Conservation (phyloP, 2,888 invertebrate genomes). For the Byasa hedistus region DNA sequence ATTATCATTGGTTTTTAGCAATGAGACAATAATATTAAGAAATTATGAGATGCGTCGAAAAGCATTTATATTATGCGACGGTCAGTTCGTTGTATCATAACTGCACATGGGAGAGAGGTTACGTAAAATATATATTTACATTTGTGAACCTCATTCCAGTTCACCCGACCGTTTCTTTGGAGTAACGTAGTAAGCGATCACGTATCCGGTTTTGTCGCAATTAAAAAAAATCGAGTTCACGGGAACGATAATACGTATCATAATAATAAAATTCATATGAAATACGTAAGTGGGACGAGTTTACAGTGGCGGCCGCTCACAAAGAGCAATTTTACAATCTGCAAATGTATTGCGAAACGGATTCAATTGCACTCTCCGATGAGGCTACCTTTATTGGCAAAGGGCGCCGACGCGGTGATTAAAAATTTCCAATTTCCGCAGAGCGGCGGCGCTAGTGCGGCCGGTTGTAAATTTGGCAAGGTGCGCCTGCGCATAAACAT, state of each 20-base stretch:
- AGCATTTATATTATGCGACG: not conserved
- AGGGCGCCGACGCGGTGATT: constrained; percentile 62
- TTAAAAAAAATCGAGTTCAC: constrained; percentile 35
- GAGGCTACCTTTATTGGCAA: constrained; percentile 39
- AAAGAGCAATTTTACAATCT: constrained; percentile 55
- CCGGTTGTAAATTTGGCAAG: constrained; percentile 67
- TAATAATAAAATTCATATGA: constrained; percentile 40
- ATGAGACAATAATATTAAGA: too few species aligned
- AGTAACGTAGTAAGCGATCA: constrained; percentile 15
- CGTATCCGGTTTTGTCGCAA: constrained; percentile 15
- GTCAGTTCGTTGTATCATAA: constrained; percentile 1
- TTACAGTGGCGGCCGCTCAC: constrained; percentile 53
- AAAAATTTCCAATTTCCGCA: constrained; percentile 67
- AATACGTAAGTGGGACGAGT: constrained; percentile 44
- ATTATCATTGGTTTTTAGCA: too few species aligned
- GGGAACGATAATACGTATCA: constrained; percentile 32
- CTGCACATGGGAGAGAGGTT: constrained; percentile 2
- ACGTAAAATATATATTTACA: constrained; percentile 8
- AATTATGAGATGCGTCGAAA: not conserved
- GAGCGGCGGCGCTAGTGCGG: constrained; percentile 40
- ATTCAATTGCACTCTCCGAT: constrained; percentile 35
- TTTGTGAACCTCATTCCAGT: constrained; percentile 13
- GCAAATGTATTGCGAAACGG: constrained; percentile 48
- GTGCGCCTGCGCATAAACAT: constrained; percentile 64
- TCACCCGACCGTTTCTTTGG: constrained; percentile 9